Conservation (phyloP, 30 jellyfish, hydroid and myxozoan genomes). For the Aurelia coerulea region DNA sequence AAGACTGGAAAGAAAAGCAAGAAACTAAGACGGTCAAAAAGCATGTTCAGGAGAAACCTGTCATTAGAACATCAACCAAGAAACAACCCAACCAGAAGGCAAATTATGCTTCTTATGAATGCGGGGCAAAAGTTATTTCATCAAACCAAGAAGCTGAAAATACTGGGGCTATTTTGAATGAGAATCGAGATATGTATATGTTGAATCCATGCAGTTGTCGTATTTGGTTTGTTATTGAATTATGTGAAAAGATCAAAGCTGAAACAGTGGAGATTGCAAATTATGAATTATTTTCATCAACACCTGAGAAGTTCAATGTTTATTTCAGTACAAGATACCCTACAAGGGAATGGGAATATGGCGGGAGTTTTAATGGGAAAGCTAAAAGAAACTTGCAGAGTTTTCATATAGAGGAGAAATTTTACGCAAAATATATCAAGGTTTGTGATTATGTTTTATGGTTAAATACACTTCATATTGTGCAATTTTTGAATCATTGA, state of each 20-base stretch:
- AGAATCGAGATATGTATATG: constrained; percentile 95
- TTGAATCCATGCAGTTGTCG: constrained; percentile 92
- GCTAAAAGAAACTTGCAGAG: constrained; percentile 72
- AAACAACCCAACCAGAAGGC: constrained; percentile 51
- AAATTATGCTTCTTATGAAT: constrained; percentile 94
- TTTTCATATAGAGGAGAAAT: constrained; percentile 74
- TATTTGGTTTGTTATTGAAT: constrained; percentile 95
- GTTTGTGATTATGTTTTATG: constrained; percentile 21
- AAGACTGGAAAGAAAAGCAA: constrained; percentile 90
- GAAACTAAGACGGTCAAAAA: constrained; percentile 54
- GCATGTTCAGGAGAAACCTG: constrained; percentile 36
- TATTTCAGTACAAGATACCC: constrained; percentile 89
- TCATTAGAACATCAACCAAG: constrained; percentile 3
- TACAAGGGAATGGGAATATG: constrained; percentile 95
- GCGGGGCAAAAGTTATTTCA: constrained; percentile 97
- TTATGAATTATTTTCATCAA: constrained; percentile 96
- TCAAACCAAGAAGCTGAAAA: constrained; percentile 84
- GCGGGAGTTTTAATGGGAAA: constrained; percentile 65
- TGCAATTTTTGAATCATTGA: too few species aligned
- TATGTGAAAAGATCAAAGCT: constrained; percentile 90
- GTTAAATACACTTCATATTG: neutral
- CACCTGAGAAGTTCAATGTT: constrained; percentile 81
- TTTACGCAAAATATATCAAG: constrained; percentile 93
- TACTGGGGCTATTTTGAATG: constrained; percentile 81
- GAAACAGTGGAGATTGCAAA: constrained; percentile 94